Evolutionary conservation across 2,888 invertebrate species (phyloP).

Genomic region (Automeris io): DNA sequence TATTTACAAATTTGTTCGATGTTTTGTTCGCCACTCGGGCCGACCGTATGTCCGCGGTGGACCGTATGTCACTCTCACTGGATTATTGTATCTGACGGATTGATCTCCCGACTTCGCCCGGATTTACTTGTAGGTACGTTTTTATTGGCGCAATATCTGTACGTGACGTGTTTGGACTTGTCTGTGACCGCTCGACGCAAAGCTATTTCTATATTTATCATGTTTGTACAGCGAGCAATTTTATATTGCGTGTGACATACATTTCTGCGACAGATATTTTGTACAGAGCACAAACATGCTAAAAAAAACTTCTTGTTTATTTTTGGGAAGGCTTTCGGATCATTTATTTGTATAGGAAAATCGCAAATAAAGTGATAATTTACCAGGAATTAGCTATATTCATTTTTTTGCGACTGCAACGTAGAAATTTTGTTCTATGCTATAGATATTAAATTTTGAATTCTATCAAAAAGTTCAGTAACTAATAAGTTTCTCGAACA

Average conservation of each 20-base stretch:
- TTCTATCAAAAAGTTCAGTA: too few relatives aligned
- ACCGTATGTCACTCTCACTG: conserved; percentile 7
- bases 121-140: conserved; percentile 7
- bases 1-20: not conserved
- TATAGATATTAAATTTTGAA: too few relatives aligned
- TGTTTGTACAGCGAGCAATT: not conserved
- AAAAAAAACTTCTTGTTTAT: too few relatives aligned
- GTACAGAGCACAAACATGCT: too few relatives aligned
- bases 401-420: too few relatives aligned
- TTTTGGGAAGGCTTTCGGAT: too few relatives aligned
- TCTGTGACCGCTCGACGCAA: not conserved
- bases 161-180: conserved; percentile 1
- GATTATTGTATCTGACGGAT: conserved; percentile 9
- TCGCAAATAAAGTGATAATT: too few relatives aligned
- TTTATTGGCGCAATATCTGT: conserved; percentile 8
- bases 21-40: not conserved
- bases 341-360: too few relatives aligned
- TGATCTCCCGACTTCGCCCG: conserved; percentile 10
- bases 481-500: too few relatives aligned
- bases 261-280: not conserved
- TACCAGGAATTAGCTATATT: too few relatives aligned
- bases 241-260: not conserved
- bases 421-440: too few relatives aligned
- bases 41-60: not conserved
- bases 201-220: not conserved